phyloP scores from a whole-genome alignment of 1,140 invertebrate species.

The Conopomorpha cramerella region DNA sequence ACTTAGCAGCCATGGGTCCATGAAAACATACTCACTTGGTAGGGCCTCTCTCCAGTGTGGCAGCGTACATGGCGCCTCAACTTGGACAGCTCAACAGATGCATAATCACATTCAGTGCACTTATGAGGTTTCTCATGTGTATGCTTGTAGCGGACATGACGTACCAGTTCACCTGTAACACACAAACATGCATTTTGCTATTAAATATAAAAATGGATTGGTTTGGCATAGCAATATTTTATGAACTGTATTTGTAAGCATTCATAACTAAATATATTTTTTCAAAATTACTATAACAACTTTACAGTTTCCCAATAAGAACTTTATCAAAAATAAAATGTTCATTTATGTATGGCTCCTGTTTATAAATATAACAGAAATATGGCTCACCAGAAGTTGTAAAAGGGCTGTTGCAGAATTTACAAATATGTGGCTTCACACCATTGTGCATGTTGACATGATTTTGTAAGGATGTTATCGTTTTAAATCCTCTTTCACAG shows the following conservation, averaged over 20 bases:
- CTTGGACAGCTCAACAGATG: constrained; percentile 92
- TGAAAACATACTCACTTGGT: constrained; percentile 69
- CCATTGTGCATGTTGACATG: constrained; percentile 97
- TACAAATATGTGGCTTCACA: constrained; percentile 92
- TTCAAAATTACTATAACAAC: too few relatives aligned
- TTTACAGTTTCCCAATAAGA: too few relatives aligned
- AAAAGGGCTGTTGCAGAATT: constrained; percentile 90
- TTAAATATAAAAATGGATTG: too few relatives aligned
- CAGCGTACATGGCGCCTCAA: constrained; percentile 91
- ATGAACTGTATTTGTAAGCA: too few relatives aligned
- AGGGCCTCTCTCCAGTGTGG: constrained; percentile 85
- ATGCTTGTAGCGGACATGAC: constrained; percentile 90
- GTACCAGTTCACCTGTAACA: constrained; percentile 84
- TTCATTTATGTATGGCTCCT: too few relatives aligned
- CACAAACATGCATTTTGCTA: constrained; percentile 7
- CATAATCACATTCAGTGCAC: constrained; percentile 93
- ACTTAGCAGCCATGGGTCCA: too few relatives aligned
- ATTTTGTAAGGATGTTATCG: constrained; percentile 89
- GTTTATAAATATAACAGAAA: too few relatives aligned
- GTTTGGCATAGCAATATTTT: too few relatives aligned
- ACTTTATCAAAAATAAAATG: too few relatives aligned
- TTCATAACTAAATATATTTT: too few relatives aligned
- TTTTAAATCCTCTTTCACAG: constrained; percentile 95
- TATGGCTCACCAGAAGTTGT: constrained; percentile 86
- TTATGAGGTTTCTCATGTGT: constrained; percentile 96